Evolutionary conservation across 2,113 vertebrate genomes (phyloP).

Genomic region (Bujurquina vittata): DNA sequence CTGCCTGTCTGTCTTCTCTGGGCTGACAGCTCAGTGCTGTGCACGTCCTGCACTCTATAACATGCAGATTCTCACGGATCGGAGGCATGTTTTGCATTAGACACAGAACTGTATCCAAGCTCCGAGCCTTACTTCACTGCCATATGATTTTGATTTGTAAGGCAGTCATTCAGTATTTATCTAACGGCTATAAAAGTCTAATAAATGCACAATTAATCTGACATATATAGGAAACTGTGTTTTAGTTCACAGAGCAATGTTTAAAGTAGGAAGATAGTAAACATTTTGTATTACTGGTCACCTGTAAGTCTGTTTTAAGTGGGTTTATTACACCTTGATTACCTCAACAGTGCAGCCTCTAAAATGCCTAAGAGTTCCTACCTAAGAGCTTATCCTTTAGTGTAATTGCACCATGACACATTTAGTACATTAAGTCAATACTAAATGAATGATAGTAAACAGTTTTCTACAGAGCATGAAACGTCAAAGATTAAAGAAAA

Average conservation of each 20-base stretch:
- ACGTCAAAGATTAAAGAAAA: not conserved
- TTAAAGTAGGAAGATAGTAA: no score
- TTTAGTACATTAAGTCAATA: not conserved
- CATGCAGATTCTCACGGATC: not conserved
- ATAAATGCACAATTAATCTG: not conserved
- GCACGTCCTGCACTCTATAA: not conserved
- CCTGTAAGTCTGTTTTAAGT: not conserved
- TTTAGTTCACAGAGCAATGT: not conserved
- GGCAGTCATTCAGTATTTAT: not conserved
- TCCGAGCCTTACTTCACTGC: not conserved
- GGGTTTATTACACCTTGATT: not conserved
- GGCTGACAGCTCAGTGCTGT: not conserved
- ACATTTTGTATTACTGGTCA: no score
- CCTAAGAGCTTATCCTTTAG: not conserved
- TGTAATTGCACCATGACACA: not conserved
- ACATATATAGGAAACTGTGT: not conserved
- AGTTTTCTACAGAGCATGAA: not conserved
- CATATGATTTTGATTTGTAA: not conserved
- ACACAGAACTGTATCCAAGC: not conserved
- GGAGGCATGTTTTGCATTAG: constrained; percentile 2
- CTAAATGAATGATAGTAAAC: not conserved
- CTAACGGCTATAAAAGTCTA: not conserved
- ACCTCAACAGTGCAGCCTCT: not conserved
- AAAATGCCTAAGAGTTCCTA: not conserved
- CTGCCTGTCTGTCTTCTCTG: not conserved